Conservation (phyloP, 2,888 invertebrate species). For the Thysanoteuthis rhombus region DNA sequence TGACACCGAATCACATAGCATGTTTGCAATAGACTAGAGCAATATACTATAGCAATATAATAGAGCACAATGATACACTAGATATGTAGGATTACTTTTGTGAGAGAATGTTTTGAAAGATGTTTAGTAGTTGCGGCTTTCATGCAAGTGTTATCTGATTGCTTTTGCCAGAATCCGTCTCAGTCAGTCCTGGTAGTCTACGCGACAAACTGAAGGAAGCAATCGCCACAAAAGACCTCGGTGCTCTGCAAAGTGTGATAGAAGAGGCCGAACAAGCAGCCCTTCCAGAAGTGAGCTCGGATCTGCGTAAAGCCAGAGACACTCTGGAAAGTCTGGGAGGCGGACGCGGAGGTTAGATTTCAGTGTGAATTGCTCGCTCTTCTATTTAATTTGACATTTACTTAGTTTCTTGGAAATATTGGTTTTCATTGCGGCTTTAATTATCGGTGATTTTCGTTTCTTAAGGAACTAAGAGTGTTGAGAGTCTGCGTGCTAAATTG, state of each 20-base stretch:
- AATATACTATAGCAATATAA: too few relatives aligned
- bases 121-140: too few relatives aligned
- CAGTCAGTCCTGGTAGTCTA: neutral
- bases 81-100: too few relatives aligned
- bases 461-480: neutral
- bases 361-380: too few relatives aligned
- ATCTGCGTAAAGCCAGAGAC: constrained; percentile 23
- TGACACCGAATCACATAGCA: too few relatives aligned
- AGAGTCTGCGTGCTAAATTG: neutral
- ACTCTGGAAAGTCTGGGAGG: neutral
- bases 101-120: too few relatives aligned
- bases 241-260: neutral
- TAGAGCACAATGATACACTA: too few relatives aligned
- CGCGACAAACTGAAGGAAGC: neutral
- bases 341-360: constrained; percentile 24
- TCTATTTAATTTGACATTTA: neutral
- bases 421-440: neutral
- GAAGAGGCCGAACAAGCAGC: neutral
- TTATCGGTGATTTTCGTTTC: neutral
- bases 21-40: too few relatives aligned
- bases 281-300: neutral
- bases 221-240: neutral
- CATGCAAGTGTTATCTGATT: neutral
- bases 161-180: neutral
- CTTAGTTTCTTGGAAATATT: neutral